phyloP scores from a whole-genome alignment of 2,797 vertebrate species.

The Falco rusticolus region DNA sequence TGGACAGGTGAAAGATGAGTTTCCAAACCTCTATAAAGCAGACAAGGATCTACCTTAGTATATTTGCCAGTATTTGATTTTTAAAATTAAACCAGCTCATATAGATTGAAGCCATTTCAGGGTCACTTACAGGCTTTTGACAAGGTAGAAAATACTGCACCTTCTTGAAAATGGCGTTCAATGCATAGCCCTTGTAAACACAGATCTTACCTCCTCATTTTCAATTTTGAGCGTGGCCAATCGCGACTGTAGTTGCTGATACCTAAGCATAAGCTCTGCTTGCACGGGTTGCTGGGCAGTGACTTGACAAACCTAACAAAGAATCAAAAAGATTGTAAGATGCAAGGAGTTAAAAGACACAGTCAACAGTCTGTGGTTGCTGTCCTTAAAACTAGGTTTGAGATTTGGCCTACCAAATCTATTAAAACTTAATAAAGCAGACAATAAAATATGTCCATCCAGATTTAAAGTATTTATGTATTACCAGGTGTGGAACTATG shows the following conservation, averaged over 20 bases:
- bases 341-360: neutral
- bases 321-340: conserved; percentile 44
- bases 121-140: neutral
- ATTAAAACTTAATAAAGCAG: neutral
- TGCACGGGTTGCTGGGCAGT: conserved; percentile 94
- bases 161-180: neutral
- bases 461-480: neutral
- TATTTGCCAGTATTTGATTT: neutral
- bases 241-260: conserved; percentile 96
- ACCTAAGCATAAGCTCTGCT: conserved; percentile 92
- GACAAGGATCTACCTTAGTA: neutral
- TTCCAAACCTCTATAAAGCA: neutral
- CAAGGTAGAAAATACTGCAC: neutral
- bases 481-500: neutral
- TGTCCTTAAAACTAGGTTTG: neutral
- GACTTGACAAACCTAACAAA: conserved; percentile 90
- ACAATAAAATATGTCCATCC: neutral
- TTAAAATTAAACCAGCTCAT: neutral
- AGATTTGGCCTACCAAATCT: neutral
- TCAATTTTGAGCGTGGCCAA: conserved; percentile 95
- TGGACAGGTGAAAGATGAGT: neutral
- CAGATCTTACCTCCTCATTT: conserved; percentile 91
- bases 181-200: neutral
- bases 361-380: neutral
- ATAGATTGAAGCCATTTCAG: neutral